A percentile compares a stretch with the other conserved stretches of the same genome.
These are phyloP conservation scores for Amiota minor DNA, from an alignment of 2,888 invertebrate genomes.

Conservation along the genomic window DNA sequence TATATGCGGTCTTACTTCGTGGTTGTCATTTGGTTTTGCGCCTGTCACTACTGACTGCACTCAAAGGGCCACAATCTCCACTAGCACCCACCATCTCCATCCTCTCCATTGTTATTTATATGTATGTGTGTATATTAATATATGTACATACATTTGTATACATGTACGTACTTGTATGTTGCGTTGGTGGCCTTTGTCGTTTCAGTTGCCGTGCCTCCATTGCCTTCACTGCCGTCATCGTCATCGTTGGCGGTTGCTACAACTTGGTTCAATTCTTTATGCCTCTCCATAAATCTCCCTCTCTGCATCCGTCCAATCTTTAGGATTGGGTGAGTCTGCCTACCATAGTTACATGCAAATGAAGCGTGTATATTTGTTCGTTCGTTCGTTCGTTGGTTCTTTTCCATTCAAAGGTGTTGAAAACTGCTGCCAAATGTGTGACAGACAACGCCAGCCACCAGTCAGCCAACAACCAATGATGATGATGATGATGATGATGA, in stretches of 20 bases:
- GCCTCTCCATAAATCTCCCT: not conserved
- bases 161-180: slow-evolving; percentile 21
- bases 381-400: not conserved
- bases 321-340: slow-evolving; percentile 39
- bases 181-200: slow-evolving; percentile 45
- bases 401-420: slow-evolving; percentile 61
- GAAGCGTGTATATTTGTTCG: slow-evolving; percentile 57
- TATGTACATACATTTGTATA: not conserved
- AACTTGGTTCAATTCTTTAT: not conserved
- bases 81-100: not conserved
- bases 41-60: slow-evolving; percentile 40
- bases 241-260: slow-evolving; percentile 36
- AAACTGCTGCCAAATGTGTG: slow-evolving; percentile 51
- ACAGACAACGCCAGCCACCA: not conserved
- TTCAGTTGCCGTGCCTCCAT: not conserved
- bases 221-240: slow-evolving; percentile 5
- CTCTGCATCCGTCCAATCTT: slow-evolving; percentile 21
- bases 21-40: slow-evolving; percentile 31
- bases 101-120: not conserved
- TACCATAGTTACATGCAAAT: slow-evolving; percentile 66
- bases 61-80: slow-evolving; percentile 9
- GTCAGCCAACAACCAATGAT: slow-evolving; percentile 1
- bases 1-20: slow-evolving; percentile 13
- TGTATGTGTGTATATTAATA: not conserved
- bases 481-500: not conserved